Evolutionary conservation across 1,140 invertebrate genomes (phyloP).

Genomic region (Drosophila sp.): DNA sequence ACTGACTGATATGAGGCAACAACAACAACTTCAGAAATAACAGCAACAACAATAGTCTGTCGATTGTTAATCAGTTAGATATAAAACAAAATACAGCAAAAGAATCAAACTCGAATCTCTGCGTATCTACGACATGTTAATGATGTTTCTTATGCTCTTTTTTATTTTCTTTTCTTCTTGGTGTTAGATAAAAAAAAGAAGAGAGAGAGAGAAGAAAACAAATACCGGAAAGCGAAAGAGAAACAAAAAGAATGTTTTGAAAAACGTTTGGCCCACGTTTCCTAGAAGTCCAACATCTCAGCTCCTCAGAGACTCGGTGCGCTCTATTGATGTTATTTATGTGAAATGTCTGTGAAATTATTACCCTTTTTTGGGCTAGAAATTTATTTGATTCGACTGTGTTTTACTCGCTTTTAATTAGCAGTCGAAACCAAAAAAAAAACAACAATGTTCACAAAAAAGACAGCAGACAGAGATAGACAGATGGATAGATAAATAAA

Average conservation of each 20-base stretch:
- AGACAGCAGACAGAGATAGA: slow-evolving; percentile 12
- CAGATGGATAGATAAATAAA: not conserved
- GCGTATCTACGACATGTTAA: slow-evolving; percentile 80
- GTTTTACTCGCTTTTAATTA: slow-evolving; percentile 82
- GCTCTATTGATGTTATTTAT: slow-evolving; percentile 80
- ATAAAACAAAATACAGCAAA: slow-evolving; percentile 76
- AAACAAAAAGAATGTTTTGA: slow-evolving; percentile 49
- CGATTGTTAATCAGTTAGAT: slow-evolving; percentile 82
- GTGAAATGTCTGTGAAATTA: slow-evolving; percentile 82
- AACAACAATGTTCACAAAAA: slow-evolving; percentile 10
- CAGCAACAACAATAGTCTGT: slow-evolving; percentile 52
- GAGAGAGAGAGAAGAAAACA: slow-evolving; percentile 9
- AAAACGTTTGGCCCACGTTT: slow-evolving; percentile 73
- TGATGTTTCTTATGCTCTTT: slow-evolving; percentile 65
- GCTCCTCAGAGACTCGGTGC: slow-evolving; percentile 39
- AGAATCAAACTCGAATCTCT: slow-evolving; percentile 72
- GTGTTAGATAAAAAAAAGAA: slow-evolving; percentile 41
- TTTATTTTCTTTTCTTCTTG: slow-evolving; percentile 23
- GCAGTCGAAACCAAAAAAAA: slow-evolving; percentile 56
- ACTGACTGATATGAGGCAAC: slow-evolving; percentile 73
- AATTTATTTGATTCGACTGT: slow-evolving; percentile 80
- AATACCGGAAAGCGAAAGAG: slow-evolving; percentile 13
- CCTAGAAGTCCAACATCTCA: slow-evolving; percentile 58
- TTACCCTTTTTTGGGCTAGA: slow-evolving; percentile 69
- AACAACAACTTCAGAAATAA: slow-evolving; percentile 50